Evolutionary conservation across 2,888 invertebrate species (phyloP).

Genomic region (Tridacna crocea): DNA sequence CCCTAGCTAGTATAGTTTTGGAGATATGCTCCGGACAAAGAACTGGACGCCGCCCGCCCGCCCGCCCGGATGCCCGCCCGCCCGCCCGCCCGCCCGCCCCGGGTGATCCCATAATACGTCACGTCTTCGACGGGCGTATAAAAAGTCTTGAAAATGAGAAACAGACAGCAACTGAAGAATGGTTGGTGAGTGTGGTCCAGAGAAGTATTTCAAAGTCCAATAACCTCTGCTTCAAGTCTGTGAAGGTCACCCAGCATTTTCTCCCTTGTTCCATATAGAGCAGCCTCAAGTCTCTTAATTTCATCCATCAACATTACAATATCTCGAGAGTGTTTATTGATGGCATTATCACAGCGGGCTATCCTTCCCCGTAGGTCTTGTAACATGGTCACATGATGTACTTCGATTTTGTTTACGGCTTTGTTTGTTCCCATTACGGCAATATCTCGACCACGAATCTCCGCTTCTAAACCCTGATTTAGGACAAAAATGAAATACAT

Average conservation of each 20-base stretch:
- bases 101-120: too few relatives aligned
- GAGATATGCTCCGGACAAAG: too few relatives aligned
- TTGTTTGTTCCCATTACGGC: slow-evolving; percentile 76
- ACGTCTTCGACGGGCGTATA: too few relatives aligned
- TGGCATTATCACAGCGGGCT: slow-evolving; percentile 81
- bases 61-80: too few relatives aligned
- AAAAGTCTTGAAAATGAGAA: too few relatives aligned
- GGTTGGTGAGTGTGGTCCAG: too few relatives aligned
- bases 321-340: slow-evolving; percentile 79
- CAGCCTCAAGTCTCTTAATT: slow-evolving; percentile 72
- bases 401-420: slow-evolving; percentile 82
- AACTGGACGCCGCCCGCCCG: too few relatives aligned
- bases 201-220: background rate
- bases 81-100: too few relatives aligned
- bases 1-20: too few relatives aligned
- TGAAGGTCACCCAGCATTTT: slow-evolving; percentile 75
- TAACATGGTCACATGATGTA: slow-evolving; percentile 82
- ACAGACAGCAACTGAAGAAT: too few relatives aligned
- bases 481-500: background rate
- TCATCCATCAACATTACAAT: slow-evolving; percentile 74
- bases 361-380: slow-evolving; percentile 82
- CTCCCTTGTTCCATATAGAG: slow-evolving; percentile 72
- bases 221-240: slow-evolving; percentile 79
- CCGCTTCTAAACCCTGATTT: slow-evolving; percentile 77
- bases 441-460: slow-evolving; percentile 75